phyloP scores from a whole-genome alignment of 2,888 invertebrate genomes.

The Cactoblastis cactorum region DNA sequence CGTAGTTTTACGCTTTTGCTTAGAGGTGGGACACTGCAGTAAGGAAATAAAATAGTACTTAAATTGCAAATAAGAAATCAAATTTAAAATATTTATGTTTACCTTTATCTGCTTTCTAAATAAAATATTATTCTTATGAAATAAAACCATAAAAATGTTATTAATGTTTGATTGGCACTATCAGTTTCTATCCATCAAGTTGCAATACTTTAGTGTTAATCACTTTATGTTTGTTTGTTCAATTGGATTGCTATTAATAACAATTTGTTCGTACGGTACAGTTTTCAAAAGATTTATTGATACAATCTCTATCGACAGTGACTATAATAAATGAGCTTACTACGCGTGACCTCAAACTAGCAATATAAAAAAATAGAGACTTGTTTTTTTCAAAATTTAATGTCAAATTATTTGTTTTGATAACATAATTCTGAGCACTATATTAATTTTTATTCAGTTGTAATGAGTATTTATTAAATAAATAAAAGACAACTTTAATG shows the following conservation, averaged over 20 bases:
- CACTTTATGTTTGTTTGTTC: conserved; percentile 10
- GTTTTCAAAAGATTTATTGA: not conserved
- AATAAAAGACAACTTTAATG: too few relatives aligned
- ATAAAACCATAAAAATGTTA: conserved; percentile 8
- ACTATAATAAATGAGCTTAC: conserved; percentile 5
- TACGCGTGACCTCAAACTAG: conserved; percentile 1
- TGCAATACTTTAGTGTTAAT: conserved; percentile 9
- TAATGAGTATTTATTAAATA: too few relatives aligned
- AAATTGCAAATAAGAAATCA: too few relatives aligned
- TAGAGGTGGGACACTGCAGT: too few relatives aligned
- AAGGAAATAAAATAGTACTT: too few relatives aligned
- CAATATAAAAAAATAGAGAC: not conserved
- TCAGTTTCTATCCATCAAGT: conserved; percentile 10
- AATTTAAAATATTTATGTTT: not conserved
- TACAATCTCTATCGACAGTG: not conserved
- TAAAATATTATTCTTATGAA: conserved; percentile 27
- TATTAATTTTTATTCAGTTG: too few relatives aligned
- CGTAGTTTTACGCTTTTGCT: too few relatives aligned
- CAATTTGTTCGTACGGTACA: not conserved
- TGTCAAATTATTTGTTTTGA: too few relatives aligned
- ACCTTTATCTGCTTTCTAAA: too few relatives aligned
- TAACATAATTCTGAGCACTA: too few relatives aligned
- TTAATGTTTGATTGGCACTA: conserved; percentile 10
- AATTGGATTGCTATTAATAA: not conserved
- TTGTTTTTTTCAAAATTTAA: too few relatives aligned